Base-by-base conservation (phyloP, 37 sponge, comb jelly and placozoan species). In the Mnemiopsis leidyi region DNA sequence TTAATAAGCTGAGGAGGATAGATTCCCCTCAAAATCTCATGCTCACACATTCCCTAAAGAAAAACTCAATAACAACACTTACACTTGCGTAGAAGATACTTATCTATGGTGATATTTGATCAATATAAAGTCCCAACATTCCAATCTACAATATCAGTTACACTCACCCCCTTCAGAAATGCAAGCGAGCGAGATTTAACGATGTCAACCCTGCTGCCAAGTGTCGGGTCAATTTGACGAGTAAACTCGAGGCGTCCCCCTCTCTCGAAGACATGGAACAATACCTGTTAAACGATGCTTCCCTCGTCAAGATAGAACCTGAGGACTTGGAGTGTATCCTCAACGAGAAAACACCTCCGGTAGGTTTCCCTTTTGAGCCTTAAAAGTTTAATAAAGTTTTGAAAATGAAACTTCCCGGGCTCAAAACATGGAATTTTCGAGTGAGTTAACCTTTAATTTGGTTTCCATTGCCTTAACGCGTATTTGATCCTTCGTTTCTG, bases 241-340 rank as follows among this genome's bases (percentile, higher is more conserved):
- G 48, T 24, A 85, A 85, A 85, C 61, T 85, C 29, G 90, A 85
- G 26, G 40, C 23, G 5, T 85, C 90, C 3, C 90, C 90, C 21
- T 85, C 90, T n/a, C 48, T 85, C 28, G 90, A 85, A 21, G 90
- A 85, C 48, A 85, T 85, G 90, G 90, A 85, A 39, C 90, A 85
- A 29, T 85, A 85, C 35, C 48, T 85, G 0, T 61, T 85, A 23
- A 85, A 85, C 23, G 90, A 85, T 23, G 90, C 90, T 24, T 85
- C 90, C 9, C 90, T 85, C 36, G 90, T 85, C 26, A 85, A 85
- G 48, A 85, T 85, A 23, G 90, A 85, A 37, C 90, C 90, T 1
- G 90, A 85, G 3, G 90, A 85, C 39, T 25, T 85, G 26, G 90
- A 85, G 30, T 85, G 90, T 23, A 85, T 85, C 26, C 90, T 85